Base-by-base conservation (phyloP, 2,888 invertebrate genomes). In the Hyposoter dolosus region DNA sequence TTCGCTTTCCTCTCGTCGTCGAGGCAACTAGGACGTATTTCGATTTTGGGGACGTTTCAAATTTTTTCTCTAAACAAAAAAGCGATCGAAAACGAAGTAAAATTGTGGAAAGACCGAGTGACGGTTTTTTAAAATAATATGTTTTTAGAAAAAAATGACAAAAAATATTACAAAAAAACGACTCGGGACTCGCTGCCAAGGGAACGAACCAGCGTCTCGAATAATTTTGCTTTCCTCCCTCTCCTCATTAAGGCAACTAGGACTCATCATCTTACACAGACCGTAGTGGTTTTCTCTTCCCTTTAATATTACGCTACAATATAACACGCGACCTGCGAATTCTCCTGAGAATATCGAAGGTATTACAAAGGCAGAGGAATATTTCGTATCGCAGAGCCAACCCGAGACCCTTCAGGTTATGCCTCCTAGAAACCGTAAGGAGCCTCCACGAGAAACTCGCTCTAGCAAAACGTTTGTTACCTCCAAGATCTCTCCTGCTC, bases 281-380 rank as follows among this genome's bases (percentile, higher is more conserved):
- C 43, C 68, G 9, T 32, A 23, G 53, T 75, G 81, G 81, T 47
- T 82, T 68, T 35, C 75, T 56, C 53, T 23, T 32, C 75, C 82
- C 68, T 75, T 45, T 5, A 19, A 60, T 43, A 63, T 66, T 43
- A 66, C 43, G 47, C 47, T 47, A 65, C 43, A 47, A 35, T n/a
- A 76, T 53, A 50, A 50, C 56, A 56, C 56, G 10, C 53, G 7
- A 35, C 77, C 53, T 53, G 40, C 5, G 12, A 81, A 86, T 81
- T 81, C 86, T 74, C 83, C 45, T 28, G 81, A 68, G 86, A 86
- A 69, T 82, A 60, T 71, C 50, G n/a, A 32, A 43, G 19, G 75
- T 79, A 77, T 75, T 50, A 68, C n/a, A 72, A 77, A 53, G 23
- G 35, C 35, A 4, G 53, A 65, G n/a, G 80, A 83, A 83, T 76